Conservation (phyloP, 2,113 vertebrate species). For the Phalacrocorax brasilianus region DNA sequence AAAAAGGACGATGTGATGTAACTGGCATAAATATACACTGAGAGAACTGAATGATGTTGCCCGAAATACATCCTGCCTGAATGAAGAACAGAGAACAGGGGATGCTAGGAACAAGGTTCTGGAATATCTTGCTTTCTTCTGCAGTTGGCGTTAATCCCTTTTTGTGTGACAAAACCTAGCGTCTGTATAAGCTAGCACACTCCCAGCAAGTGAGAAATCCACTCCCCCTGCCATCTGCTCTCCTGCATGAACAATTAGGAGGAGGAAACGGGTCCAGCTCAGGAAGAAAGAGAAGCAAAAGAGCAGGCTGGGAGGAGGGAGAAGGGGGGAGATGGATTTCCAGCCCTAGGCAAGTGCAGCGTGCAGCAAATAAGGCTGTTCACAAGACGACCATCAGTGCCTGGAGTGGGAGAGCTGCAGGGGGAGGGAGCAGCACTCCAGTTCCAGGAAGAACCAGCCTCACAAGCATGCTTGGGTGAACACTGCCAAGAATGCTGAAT, state of each 20-base stretch:
- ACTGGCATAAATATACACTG: not conserved
- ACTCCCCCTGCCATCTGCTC: conserved; percentile 55
- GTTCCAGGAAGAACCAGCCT: not conserved
- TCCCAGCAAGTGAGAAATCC: not conserved
- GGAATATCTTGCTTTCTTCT: not conserved
- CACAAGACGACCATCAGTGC: not conserved
- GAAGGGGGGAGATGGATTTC: not conserved
- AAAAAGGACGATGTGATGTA: not conserved
- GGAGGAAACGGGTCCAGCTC: not conserved
- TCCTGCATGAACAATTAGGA: conserved; percentile 23
- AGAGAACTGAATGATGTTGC: not conserved
- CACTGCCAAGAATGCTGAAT: not conserved
- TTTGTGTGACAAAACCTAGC: conserved; percentile 1
- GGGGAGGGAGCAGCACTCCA: not conserved
- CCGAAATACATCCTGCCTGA: not conserved
- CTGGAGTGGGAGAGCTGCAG: not conserved
- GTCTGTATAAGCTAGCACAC: conserved; percentile 20
- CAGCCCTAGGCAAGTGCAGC: not conserved
- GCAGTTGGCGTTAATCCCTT: not conserved
- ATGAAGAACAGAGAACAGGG: not conserved
- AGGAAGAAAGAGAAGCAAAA: not conserved
- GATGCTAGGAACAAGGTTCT: not conserved
- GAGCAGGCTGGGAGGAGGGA: not conserved
- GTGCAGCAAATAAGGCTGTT: not conserved
- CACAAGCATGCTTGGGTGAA: accelerated